Percentiles rank a stretch among this genome's conserved stretches.
These are phyloP conservation scores for Mayetiola destructor DNA, from an alignment of 2,888 invertebrate species.

Conservation along the genomic window DNA sequence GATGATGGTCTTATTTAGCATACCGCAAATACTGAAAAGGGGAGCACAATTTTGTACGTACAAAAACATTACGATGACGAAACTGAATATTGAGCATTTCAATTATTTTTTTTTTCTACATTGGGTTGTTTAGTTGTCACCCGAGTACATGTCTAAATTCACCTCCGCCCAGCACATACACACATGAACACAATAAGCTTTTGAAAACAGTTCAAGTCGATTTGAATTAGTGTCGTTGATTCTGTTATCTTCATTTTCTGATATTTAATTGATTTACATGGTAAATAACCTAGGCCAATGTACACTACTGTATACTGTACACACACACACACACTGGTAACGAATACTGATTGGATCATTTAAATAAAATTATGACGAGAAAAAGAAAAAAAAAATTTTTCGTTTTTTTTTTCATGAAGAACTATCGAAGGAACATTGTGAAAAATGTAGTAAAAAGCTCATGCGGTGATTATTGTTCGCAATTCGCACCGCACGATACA, in stretches of 20 bases:
- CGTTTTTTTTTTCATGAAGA: too few relatives aligned
- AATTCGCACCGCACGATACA: constrained; percentile 8
- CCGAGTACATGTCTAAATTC: too few relatives aligned
- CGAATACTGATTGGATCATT: background rate
- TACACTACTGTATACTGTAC: background rate
- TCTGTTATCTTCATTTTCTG: constrained; percentile 11
- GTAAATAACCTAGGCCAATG: background rate
- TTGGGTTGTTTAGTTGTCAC: too few relatives aligned
- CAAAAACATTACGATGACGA: too few relatives aligned
- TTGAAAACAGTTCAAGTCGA: constrained; percentile 10
- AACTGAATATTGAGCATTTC: too few relatives aligned
- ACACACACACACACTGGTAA: background rate
- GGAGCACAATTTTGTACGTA: too few relatives aligned
- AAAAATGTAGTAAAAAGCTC: background rate
- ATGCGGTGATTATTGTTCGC: constrained; percentile 2
- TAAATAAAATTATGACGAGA: background rate
- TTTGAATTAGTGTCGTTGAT: constrained; percentile 13
- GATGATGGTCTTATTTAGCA: too few relatives aligned
- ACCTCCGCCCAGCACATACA: too few relatives aligned
- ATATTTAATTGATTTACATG: constrained; percentile 11
- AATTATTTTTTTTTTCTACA: too few relatives aligned
- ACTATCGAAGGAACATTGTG: too few relatives aligned
- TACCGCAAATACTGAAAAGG: too few relatives aligned
- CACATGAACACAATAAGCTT: too few relatives aligned
- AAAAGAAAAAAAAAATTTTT: background rate